Percentiles rank a stretch among this genome's conserved stretches.
phyloP scores from a whole-genome alignment of 2,888 invertebrate genomes.

The Agriopis aurantiaria region DNA sequence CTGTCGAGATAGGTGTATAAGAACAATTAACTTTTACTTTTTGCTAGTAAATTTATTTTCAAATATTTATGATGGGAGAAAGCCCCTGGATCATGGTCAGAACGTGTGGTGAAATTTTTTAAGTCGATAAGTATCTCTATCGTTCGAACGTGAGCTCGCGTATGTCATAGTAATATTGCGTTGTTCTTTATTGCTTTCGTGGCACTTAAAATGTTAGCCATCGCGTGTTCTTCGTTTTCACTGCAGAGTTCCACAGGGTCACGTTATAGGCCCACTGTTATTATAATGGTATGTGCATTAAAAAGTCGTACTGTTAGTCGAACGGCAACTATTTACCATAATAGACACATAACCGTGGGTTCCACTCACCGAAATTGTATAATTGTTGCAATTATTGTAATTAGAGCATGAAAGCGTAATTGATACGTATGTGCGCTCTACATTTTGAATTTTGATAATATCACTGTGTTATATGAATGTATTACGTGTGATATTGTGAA shows the following conservation, averaged over 20 bases:
- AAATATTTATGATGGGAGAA: slow-evolving; percentile 63
- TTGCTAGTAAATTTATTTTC: slow-evolving; percentile 52
- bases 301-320: slow-evolving; percentile 40
- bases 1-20: slow-evolving; percentile 56
- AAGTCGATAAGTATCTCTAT: slow-evolving; percentile 51
- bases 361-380: slow-evolving; percentile 60
- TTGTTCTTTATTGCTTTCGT: slow-evolving; percentile 48
- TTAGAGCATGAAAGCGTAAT: slow-evolving; percentile 69
- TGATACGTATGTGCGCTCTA: slow-evolving; percentile 52
- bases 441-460: slow-evolving; percentile 59
- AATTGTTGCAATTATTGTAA: slow-evolving; percentile 65
- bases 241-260: slow-evolving; percentile 42
- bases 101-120: slow-evolving; percentile 59
- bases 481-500: slow-evolving; percentile 33
- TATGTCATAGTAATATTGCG: slow-evolving; percentile 50
- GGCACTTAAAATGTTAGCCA: slow-evolving; percentile 34
- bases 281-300: slow-evolving; percentile 38
- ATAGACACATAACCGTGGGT: slow-evolving; percentile 43
- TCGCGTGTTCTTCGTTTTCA: slow-evolving; percentile 41
- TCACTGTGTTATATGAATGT: slow-evolving; percentile 41
- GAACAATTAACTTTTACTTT: slow-evolving; percentile 76
- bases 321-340: slow-evolving; percentile 39
- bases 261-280: slow-evolving; percentile 39
- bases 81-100: slow-evolving; percentile 61
- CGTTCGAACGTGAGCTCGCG: slow-evolving; percentile 50